Percentiles rank a stretch among this genome's conserved stretches.
Conservation (phyloP, 1,140 invertebrate genomes). For the Philotrypesis tridentata region DNA sequence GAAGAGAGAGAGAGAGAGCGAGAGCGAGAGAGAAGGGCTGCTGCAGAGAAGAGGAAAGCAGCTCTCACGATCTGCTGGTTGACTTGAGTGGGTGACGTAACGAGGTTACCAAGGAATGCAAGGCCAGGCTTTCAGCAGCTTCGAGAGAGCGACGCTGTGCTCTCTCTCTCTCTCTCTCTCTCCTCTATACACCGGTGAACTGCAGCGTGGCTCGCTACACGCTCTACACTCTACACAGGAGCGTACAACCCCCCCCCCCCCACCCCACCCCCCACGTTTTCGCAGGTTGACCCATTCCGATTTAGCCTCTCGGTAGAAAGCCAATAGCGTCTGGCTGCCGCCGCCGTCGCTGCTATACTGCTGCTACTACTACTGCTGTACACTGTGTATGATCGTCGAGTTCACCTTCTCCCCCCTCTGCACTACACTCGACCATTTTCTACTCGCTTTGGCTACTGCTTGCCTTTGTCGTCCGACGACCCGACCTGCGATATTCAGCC, state of each 20-base stretch:
- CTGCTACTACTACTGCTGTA: no score
- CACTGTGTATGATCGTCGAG: neutral
- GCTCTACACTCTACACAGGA: no score
- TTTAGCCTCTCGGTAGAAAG: neutral
- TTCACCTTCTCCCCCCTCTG: neutral
- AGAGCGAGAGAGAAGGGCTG: no score
- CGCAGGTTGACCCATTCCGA: neutral
- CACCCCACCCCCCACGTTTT: neutral
- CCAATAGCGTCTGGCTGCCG: neutral
- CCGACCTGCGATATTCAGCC: slow-evolving; percentile 48
- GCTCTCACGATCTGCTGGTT: slow-evolving; percentile 53
- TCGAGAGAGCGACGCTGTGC: neutral
- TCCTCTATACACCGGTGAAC: neutral
- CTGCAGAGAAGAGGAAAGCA: no score
- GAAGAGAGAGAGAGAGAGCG: no score
- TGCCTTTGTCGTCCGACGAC: slow-evolving; percentile 51
- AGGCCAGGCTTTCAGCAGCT: slow-evolving; percentile 56
- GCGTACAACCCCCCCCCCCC: no score
- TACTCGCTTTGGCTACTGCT: neutral
- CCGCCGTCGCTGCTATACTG: no score
- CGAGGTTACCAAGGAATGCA: slow-evolving; percentile 59
- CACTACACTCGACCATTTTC: neutral
- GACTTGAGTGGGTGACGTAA: slow-evolving; percentile 62
- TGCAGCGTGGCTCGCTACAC: no score
- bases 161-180: neutral